Conservation (phyloP, 2,888 invertebrate species). For the Litoditis marina region DNA sequence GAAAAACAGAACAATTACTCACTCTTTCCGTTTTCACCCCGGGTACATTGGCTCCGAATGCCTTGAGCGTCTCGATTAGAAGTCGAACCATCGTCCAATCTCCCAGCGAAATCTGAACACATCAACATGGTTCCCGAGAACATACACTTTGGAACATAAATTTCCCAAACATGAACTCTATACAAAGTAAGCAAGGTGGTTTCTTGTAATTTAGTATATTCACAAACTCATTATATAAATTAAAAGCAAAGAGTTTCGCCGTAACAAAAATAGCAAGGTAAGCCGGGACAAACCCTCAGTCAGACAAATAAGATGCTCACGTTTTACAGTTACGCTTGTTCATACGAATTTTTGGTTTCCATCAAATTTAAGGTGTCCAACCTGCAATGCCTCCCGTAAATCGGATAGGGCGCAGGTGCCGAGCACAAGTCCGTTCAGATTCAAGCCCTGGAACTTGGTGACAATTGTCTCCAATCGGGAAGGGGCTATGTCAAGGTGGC, state of each 20-base stretch:
- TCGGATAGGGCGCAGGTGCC: slow-evolving; percentile 64
- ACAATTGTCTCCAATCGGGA: slow-evolving; percentile 34
- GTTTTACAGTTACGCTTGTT: too few species aligned
- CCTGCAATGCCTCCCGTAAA: slow-evolving; percentile 44
- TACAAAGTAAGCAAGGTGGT: neutral
- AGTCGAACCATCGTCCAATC: slow-evolving; percentile 60
- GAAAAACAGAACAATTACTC: neutral
- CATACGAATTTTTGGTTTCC: too few species aligned
- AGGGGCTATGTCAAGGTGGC: slow-evolving; percentile 42
- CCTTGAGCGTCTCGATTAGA: slow-evolving; percentile 56
- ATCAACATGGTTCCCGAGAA: neutral
- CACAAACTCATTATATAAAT: too few species aligned
- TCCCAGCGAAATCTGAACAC: slow-evolving; percentile 49
- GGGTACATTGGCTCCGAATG: slow-evolving; percentile 38
- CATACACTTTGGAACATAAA: neutral
- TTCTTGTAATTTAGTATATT: too few species aligned
- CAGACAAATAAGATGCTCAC: too few species aligned
- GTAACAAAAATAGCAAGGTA: too few species aligned
- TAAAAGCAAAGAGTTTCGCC: too few species aligned
- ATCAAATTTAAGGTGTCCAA: slow-evolving; percentile 1
- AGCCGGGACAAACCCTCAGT: too few species aligned
- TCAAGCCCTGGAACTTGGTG: slow-evolving; percentile 30
- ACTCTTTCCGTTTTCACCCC: slow-evolving; percentile 31
- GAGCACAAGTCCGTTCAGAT: slow-evolving; percentile 59
- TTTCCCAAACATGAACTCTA: neutral